Conservation (phyloP, 37 sponge, comb jelly and placozoan genomes). For the Aplysina aerophoba region DNA sequence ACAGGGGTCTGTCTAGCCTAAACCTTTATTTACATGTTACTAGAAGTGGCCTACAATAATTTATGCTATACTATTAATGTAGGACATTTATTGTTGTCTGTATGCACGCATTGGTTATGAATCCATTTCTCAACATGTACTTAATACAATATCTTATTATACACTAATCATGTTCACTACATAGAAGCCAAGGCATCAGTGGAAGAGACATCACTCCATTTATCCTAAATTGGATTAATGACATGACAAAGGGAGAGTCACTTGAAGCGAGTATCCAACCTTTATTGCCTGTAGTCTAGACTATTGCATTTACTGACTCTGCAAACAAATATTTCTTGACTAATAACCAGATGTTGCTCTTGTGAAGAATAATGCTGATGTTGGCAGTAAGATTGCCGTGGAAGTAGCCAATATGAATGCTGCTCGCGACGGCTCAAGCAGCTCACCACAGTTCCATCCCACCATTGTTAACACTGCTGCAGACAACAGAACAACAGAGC, state of each 20-base stretch:
- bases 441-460: no score
- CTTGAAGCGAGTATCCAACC: constrained; percentile 81
- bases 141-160: neutral
- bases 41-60: no score
- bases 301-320: neutral
- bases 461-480: neutral
- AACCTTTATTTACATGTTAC: no score
- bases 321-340: neutral
- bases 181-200: constrained; percentile 38
- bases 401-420: constrained; percentile 47
- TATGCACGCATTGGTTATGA: neutral
- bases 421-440: no score
- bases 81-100: no score
- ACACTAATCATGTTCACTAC: neutral
- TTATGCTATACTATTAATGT: no score
- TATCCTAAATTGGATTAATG: constrained; percentile 79
- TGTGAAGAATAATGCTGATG: constrained; percentile 86
- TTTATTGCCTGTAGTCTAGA: neutral
- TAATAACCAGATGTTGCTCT: constrained; percentile 77
- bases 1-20: no score
- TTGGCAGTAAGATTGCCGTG: constrained; percentile 84
- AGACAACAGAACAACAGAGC: neutral
- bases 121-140: no score
- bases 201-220: constrained; percentile 92
- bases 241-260: constrained; percentile 78